These are phyloP conservation scores for Atlantisia rogersi DNA, from an alignment of 2,113 vertebrate genomes.

Conservation along the genomic window DNA sequence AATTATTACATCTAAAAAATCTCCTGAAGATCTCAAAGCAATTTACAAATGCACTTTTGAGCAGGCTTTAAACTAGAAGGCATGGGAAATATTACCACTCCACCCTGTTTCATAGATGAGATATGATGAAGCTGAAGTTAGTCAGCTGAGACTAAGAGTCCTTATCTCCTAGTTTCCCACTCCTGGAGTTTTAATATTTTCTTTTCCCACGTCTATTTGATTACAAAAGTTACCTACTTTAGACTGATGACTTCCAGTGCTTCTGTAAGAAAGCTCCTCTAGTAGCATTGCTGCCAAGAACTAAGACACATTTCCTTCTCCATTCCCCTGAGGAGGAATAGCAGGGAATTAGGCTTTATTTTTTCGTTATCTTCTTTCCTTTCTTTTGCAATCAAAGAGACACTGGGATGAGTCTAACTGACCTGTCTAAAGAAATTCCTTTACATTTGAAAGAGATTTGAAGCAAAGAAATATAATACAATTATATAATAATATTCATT, in stretches of 20 bases:
- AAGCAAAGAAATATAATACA: background rate
- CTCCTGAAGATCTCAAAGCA: constrained; percentile 7
- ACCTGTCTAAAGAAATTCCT: background rate
- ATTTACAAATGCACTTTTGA: background rate
- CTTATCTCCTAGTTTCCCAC: constrained; percentile 13
- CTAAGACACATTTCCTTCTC: background rate
- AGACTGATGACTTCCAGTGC: background rate
- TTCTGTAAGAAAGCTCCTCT: background rate
- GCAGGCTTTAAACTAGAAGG: background rate
- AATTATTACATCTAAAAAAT: background rate
- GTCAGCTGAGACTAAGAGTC: background rate
- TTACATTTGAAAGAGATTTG: background rate
- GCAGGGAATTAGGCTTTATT: background rate
- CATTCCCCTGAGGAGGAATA: background rate
- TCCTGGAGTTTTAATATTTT: background rate
- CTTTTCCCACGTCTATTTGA: background rate
- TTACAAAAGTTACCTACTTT: background rate
- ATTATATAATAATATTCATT: background rate
- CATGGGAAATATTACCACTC: background rate
- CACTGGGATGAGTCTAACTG: background rate
- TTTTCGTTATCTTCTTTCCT: background rate
- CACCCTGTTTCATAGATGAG: constrained; percentile 1
- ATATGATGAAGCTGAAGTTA: background rate
- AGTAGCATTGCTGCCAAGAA: background rate
- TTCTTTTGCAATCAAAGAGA: background rate